phyloP scores from a whole-genome alignment of 2,113 vertebrate species.

The Nyctereutes procyonoides region DNA sequence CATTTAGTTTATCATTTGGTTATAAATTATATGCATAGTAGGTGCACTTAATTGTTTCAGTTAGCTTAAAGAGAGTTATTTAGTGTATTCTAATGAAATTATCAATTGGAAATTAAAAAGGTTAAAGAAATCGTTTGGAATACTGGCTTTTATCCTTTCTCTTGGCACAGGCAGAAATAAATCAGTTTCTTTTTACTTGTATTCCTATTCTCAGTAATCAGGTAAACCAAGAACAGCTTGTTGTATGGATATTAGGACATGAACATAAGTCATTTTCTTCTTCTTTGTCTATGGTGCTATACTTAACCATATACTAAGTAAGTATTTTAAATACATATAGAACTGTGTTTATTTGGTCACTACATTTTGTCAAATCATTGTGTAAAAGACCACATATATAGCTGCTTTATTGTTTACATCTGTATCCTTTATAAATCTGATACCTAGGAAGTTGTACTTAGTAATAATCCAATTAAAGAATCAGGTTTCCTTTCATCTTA shows the following conservation, averaged over 20 bases:
- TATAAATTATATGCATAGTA: slow-evolving; percentile 24
- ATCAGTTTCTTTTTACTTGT: slow-evolving; percentile 27
- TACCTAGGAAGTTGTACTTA: slow-evolving; percentile 55
- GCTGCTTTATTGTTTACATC: slow-evolving; percentile 37
- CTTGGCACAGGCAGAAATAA: background rate
- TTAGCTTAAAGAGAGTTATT: slow-evolving; percentile 25
- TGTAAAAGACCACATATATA: slow-evolving; percentile 5
- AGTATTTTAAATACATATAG: slow-evolving; percentile 64
- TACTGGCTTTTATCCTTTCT: background rate
- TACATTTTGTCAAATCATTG: slow-evolving; percentile 52
- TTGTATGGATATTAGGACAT: slow-evolving; percentile 22
- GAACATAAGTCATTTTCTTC: slow-evolving; percentile 64
- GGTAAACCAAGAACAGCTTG: background rate
- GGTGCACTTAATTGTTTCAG: background rate
- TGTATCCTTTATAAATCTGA: slow-evolving; percentile 50
- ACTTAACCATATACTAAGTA: slow-evolving; percentile 75
- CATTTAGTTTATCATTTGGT: slow-evolving; percentile 18
- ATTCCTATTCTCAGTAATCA: slow-evolving; percentile 37
- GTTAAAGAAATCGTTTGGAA: slow-evolving; percentile 43
- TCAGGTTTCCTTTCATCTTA: slow-evolving; percentile 58
- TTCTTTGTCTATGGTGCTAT: slow-evolving; percentile 73
- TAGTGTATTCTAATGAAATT: slow-evolving; percentile 38
- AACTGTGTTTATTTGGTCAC: slow-evolving; percentile 37
- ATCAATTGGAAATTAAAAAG: slow-evolving; percentile 21
- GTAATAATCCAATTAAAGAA: slow-evolving; percentile 47